Evolutionary conservation across 2,888 invertebrate genomes (phyloP).

Genomic region (Aelia acuminata): DNA sequence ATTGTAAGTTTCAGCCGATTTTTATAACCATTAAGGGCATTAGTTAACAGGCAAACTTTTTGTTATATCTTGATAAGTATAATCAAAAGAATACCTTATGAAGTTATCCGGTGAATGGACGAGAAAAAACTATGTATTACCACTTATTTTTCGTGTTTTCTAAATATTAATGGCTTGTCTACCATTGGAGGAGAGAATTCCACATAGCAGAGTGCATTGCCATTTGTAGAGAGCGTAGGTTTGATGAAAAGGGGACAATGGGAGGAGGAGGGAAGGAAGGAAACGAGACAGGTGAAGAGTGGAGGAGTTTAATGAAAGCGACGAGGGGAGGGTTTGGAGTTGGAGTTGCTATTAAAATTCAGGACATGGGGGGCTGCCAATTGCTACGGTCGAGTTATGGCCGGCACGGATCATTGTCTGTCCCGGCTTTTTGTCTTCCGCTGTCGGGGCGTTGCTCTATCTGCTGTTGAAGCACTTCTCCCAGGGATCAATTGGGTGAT

Average conservation of each 20-base stretch:
- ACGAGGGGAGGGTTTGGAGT: background rate
- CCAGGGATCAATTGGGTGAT: background rate
- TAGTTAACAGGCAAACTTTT: no score
- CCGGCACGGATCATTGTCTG: background rate
- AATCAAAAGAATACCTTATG: no score
- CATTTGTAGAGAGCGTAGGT: background rate
- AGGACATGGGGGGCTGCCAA: background rate
- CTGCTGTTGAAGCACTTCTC: background rate
- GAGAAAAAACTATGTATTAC: background rate
- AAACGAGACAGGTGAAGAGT: conserved; percentile 14
- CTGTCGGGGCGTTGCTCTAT: background rate
- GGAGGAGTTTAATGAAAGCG: conserved; percentile 21
- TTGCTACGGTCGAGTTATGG: background rate
- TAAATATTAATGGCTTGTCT: no score
- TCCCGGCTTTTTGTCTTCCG: conserved; percentile 15
- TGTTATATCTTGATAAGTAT: no score
- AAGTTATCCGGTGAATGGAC: background rate
- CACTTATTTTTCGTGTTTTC: background rate
- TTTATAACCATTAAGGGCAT: no score
- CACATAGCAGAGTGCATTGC: background rate
- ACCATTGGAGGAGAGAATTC: background rate
- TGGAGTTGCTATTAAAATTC: conserved; percentile 15
- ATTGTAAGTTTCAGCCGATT: no score
- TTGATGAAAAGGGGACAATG: background rate
- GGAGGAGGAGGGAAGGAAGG: background rate